Conservation (phyloP, 2,113 vertebrate species). For the Tachuris rubrigastra region DNA sequence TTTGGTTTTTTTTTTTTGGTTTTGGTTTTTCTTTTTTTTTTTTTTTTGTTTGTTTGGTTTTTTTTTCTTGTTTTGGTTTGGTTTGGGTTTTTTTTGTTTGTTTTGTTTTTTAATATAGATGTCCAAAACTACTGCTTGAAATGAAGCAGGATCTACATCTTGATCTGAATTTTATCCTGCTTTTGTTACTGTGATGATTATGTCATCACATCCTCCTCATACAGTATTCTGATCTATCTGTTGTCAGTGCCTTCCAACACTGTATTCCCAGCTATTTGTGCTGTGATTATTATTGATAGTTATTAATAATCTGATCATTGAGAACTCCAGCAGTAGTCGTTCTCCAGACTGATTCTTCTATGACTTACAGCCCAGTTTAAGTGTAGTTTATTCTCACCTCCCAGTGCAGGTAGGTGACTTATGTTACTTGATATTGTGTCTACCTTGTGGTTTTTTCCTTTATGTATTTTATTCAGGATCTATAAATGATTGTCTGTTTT, state of each 20-base stretch:
- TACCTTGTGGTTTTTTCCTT: background rate
- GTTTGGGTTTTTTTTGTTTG: accelerated
- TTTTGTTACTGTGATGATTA: background rate
- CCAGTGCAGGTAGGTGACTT: background rate
- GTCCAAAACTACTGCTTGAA: background rate
- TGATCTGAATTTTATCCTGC: background rate
- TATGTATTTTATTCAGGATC: background rate
- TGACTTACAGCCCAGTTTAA: background rate
- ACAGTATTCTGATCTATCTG: background rate
- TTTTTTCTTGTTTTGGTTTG: too few species aligned
- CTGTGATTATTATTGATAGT: background rate
- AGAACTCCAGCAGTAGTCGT: background rate
- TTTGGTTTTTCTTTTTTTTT: background rate
- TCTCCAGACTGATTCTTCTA: background rate
- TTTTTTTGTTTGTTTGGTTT: accelerated
- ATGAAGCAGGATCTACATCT: background rate
- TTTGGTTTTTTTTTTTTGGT: accelerated
- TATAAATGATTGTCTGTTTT: background rate
- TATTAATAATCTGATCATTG: background rate
- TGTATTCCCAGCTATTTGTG: background rate
- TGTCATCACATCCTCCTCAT: background rate
- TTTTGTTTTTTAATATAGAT: background rate
- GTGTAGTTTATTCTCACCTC: background rate
- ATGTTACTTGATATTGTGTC: background rate
- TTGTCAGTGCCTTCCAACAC: background rate